Evolutionary conservation across 2,797 vertebrate species (phyloP), one percentile per base, ranked within the genome.

Genomic region (Pelobates cultripes): DNA sequence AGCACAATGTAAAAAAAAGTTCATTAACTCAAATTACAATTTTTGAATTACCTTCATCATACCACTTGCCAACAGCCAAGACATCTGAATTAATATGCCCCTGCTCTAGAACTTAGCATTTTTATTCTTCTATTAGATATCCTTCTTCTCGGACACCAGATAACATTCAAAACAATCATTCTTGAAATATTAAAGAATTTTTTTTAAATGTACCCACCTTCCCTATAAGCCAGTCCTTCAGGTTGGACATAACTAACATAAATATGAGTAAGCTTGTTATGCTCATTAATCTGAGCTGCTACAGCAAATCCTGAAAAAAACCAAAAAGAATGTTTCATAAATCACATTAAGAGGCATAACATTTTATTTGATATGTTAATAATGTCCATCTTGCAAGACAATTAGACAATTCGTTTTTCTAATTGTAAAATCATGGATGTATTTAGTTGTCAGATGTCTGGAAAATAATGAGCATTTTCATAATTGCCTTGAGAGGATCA

Each of bases 171-270:
- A 28, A 28, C 28, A 28, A 28, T 28, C 2, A 28, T 28, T 68
- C 43, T 42, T 13, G 66, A 10, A 68, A 43, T 5, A 43, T 13
- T 13, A 44, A 28, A 70, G 15, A 70, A n/a, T 4, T 70, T 43
- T 2, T 47, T 6, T 2, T 2, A 2, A 63, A 0, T 0, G 15
- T 77, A 89, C 88, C 17, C 89, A 97, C 97, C 97, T 96, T 95
- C 91, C 3, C 87, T 93, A 53, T 95, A 95, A 0, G 96, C 96
- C 86, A 95, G 83, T 77, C 96, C 95, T 6, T 95, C 94, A 1
- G 93, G 92, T 55, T 96, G 96, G 57, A 97, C 96, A 10, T 97
- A 95, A 12, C 94, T 98, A 87, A 98, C 90, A 85, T 96, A 94
- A 77, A 98, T 95, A 84, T 89, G 91, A 82, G 93, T 94, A 85